These are phyloP conservation scores for Harpegnathos saltator DNA, from an alignment of 1,140 invertebrate species.

Conservation along the genomic window DNA sequence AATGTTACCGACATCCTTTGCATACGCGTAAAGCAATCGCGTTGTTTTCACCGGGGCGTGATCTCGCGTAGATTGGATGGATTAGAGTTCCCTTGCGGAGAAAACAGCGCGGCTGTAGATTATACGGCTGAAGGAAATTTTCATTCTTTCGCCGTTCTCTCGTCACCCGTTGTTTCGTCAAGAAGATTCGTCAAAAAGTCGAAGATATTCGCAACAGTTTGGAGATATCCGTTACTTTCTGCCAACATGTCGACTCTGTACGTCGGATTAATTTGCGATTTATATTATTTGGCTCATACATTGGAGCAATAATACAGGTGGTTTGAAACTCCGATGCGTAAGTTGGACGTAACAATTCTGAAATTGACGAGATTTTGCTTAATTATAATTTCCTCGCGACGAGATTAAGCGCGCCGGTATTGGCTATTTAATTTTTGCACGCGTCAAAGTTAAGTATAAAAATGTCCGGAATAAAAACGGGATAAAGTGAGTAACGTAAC, in stretches of 20 bases:
- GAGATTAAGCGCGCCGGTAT: not conserved
- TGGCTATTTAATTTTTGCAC: not conserved
- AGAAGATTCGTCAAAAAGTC: too few species aligned
- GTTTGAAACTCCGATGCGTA: not conserved
- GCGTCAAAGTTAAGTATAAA: not conserved
- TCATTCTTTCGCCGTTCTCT: not conserved
- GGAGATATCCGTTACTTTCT: constrained; percentile 15
- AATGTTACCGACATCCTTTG: not conserved
- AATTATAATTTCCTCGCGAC: not conserved
- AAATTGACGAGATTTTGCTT: not conserved
- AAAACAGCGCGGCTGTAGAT: not conserved
- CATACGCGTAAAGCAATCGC: not conserved
- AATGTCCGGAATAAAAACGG: constrained; percentile 12
- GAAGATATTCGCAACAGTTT: constrained; percentile 1
- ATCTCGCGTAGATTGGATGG: not conserved
- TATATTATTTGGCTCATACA: not conserved
- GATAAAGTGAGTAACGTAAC: not conserved
- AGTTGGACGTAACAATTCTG: not conserved
- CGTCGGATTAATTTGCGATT: constrained; percentile 1
- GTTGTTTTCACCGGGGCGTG: constrained; percentile 5
- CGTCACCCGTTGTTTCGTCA: not conserved
- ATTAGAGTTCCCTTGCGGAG: not conserved
- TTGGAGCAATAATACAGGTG: not conserved
- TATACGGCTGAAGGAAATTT: not conserved
- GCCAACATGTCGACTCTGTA: not conserved